These are phyloP conservation scores for Chroicocephalus ridibundus DNA, from an alignment of 2,113 vertebrate genomes.

Conservation along the genomic window DNA sequence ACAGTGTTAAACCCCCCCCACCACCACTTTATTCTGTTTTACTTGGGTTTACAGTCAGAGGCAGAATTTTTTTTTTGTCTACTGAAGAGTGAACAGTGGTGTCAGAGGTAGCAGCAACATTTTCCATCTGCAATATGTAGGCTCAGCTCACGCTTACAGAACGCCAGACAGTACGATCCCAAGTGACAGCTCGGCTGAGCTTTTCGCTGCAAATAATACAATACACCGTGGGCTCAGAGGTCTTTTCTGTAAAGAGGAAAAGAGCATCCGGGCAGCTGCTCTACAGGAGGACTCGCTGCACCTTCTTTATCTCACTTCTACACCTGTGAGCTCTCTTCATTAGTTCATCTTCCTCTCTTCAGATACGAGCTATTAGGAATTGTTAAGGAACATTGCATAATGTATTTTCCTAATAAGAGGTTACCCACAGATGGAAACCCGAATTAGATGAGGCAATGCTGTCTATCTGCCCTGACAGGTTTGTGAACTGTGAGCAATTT, in stretches of 20 bases:
- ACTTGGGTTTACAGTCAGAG: not conserved
- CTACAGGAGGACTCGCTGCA: not conserved
- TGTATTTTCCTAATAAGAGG: not conserved
- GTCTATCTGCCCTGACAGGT: not conserved
- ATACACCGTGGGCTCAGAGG: not conserved
- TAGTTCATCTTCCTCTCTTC: not conserved
- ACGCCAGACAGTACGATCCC: accelerated
- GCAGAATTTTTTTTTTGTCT: not conserved
- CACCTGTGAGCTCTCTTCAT: conserved; percentile 22
- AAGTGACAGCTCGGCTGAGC: not conserved
- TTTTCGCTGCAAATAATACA: not conserved
- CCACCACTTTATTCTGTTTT: not conserved
- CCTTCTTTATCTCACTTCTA: conserved; percentile 28
- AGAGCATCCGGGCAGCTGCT: not conserved
- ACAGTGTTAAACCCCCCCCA: accelerated
- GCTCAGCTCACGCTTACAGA: not conserved
- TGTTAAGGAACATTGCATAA: conserved; percentile 12
- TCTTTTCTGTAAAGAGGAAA: not conserved
- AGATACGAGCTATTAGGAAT: not conserved
- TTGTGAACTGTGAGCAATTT: not conserved
- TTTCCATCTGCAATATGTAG: not conserved
- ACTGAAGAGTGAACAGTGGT: not conserved
- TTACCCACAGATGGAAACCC: not conserved
- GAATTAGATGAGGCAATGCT: not conserved
- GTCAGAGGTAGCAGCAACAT: not conserved